Base-by-base conservation (phyloP, 2,797 vertebrate genomes). In the Moxostoma hubbsi region DNA sequence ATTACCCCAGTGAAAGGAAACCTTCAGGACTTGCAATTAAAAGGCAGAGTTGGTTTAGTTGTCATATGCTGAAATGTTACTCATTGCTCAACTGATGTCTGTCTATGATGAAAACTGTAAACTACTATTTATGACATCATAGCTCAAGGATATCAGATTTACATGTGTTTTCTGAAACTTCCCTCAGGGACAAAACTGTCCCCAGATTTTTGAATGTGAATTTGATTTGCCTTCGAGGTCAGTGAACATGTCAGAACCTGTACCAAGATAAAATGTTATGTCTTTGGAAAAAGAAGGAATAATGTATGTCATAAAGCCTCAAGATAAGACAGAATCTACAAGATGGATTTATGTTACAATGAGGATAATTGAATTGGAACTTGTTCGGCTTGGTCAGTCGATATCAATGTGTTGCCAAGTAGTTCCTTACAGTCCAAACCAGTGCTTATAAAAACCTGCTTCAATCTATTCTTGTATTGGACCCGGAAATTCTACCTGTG, bases 1-100 rank as follows among this genome's bases (percentile, higher is more conserved):
- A 91, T 93, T 90, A 90, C 66, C 65, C 66, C 11, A 80, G 84
- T 80, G 75, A 58, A 79, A 58, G 49, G 55, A 67, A 75, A 70
- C 58, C 59, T 54, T 65, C 62, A 81, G 68, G 80, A 73, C 64
- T 65, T 43, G 66, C 24, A 24, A 24, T 24, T 13, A 55, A 66
- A 24, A 24, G 24, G 24, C 24, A 24, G 24, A 63, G 73, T 53
- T 75, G 43, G 36, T 80, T 75, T 77, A 12, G 45, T 81, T 72
- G 75, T 72, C 16, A 64, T 16, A 58, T 46, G n/a, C 49, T 65
- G 16, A 64, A 72, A 7, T 50, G 2, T 73, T 36, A 50, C 68
- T 53, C 11, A 53, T 53, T 53, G 11, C 51, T 53, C 51, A 51
- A 9, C 9, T 51, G 36, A 36, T 36, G 36, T 36, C 36, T 36